Evolutionary conservation across 1,140 invertebrate species (phyloP).

Genomic region (Chironomus striatipennis): DNA sequence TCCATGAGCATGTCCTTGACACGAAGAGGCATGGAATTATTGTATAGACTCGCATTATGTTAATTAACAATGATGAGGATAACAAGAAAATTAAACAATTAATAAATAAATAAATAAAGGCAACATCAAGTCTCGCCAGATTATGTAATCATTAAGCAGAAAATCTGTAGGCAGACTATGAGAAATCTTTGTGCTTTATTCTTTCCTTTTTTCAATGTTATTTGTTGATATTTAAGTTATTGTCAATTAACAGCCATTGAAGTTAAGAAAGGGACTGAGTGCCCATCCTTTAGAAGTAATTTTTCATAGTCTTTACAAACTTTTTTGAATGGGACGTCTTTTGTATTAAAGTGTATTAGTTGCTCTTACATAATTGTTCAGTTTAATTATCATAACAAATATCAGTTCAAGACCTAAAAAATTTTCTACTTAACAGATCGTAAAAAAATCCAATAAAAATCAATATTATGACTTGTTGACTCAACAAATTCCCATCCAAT

Average conservation of each 20-base stretch:
- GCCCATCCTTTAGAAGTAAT: not conserved
- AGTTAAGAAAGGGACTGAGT: not conserved
- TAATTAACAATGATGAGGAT: conserved; percentile 2
- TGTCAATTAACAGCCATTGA: not conserved
- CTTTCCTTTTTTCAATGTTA: not conserved
- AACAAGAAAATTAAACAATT: conserved; percentile 1
- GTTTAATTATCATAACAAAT: too few relatives aligned
- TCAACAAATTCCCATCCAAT: too few relatives aligned
- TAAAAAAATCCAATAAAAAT: too few relatives aligned
- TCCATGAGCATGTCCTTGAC: too few relatives aligned
- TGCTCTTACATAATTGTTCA: too few relatives aligned
- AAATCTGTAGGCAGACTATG: not conserved
- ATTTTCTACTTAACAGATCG: too few relatives aligned
- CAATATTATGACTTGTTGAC: too few relatives aligned
- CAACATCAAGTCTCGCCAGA: not conserved
- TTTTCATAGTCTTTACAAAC: too few relatives aligned
- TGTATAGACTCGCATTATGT: not conserved
- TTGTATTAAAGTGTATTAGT: too few relatives aligned
- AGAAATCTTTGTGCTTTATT: not conserved
- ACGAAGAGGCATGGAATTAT: not conserved
- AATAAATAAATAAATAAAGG: not conserved
- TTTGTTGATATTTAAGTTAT: conserved; percentile 1
- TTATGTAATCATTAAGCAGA: not conserved
- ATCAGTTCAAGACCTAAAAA: too few relatives aligned
- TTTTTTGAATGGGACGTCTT: too few relatives aligned